These are phyloP conservation scores for Herpailurus yagouaroundi DNA, from an alignment of 2,113 vertebrate genomes.

Conservation along the genomic window DNA sequence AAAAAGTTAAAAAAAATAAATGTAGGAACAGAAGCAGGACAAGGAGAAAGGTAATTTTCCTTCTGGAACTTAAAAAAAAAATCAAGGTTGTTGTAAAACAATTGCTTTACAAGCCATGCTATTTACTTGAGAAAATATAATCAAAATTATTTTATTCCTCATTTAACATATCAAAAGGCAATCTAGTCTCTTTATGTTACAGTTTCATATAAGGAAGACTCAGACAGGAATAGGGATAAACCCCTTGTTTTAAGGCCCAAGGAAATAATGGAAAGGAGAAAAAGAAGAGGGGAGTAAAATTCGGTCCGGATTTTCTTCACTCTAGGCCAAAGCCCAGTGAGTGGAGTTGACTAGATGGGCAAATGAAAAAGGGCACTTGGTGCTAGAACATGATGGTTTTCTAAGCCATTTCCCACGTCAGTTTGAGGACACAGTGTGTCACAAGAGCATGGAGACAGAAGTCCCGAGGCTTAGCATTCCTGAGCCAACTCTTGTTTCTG, in stretches of 20 bases:
- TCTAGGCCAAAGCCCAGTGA: not conserved
- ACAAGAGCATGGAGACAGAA: not conserved
- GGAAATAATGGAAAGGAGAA: not conserved
- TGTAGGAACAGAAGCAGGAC: not conserved
- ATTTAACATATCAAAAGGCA: not conserved
- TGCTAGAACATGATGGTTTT: not conserved
- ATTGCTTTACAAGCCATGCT: not conserved
- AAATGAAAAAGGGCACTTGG: not conserved
- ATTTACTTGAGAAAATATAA: constrained; percentile 16
- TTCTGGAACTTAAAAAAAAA: not conserved
- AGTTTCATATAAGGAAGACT: not conserved
- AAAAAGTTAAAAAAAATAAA: too few relatives aligned
- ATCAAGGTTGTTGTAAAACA: not conserved
- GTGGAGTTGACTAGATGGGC: not conserved
- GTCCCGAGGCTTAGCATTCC: not conserved
- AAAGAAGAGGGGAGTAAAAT: not conserved
- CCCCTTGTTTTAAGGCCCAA: accelerated
- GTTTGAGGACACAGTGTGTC: accelerated
- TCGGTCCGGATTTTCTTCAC: not conserved
- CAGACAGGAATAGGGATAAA: not conserved
- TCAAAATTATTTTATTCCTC: constrained; percentile 1
- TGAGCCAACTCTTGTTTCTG: too few relatives aligned
- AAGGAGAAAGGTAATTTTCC: not conserved
- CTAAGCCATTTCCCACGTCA: accelerated
- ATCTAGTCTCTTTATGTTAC: not conserved